A percentile compares a stretch with the other conserved stretches of the same genome.
phyloP scores from a whole-genome alignment of 2,113 vertebrate species.

The Chrysemys picta region DNA sequence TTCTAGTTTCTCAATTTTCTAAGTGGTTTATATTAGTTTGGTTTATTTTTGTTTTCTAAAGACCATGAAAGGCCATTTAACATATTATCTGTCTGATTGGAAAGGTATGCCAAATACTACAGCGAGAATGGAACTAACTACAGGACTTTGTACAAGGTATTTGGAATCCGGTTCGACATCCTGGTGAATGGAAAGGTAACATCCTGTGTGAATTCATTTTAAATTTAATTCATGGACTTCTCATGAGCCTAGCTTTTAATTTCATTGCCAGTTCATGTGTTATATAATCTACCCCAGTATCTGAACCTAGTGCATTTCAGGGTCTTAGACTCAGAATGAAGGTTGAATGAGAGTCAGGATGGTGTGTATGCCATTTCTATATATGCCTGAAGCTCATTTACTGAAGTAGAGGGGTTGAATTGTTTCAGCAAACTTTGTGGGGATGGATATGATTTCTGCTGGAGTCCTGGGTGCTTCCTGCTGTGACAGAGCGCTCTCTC shows the following conservation, averaged over 20 bases:
- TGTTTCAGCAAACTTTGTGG: neutral
- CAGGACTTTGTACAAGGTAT: slow-evolving; percentile 93
- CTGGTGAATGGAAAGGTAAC: slow-evolving; percentile 92
- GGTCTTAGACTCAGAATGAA: neutral
- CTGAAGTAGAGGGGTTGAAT: neutral
- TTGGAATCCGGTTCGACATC: slow-evolving; percentile 92
- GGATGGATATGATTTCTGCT: neutral
- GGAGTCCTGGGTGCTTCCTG: neutral
- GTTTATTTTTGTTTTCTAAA: neutral
- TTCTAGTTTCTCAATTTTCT: neutral
- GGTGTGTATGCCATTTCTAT: neutral
- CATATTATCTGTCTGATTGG: neutral
- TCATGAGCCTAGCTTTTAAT: neutral
- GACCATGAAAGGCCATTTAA: neutral
- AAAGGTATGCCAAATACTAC: slow-evolving; percentile 90
- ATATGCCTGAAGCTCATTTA: neutral
- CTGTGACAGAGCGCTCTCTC: neutral
- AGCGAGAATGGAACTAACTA: slow-evolving; percentile 76
- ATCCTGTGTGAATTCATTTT: neutral
- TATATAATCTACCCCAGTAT: neutral
- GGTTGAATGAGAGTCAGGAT: neutral
- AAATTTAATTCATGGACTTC: neutral
- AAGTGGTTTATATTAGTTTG: neutral
- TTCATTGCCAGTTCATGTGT: neutral
- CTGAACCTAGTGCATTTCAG: neutral